Percentiles rank a stretch among this genome's conserved stretches.
Conservation (phyloP, 2,888 invertebrate species). For the Sarcophaga rosellei region DNA sequence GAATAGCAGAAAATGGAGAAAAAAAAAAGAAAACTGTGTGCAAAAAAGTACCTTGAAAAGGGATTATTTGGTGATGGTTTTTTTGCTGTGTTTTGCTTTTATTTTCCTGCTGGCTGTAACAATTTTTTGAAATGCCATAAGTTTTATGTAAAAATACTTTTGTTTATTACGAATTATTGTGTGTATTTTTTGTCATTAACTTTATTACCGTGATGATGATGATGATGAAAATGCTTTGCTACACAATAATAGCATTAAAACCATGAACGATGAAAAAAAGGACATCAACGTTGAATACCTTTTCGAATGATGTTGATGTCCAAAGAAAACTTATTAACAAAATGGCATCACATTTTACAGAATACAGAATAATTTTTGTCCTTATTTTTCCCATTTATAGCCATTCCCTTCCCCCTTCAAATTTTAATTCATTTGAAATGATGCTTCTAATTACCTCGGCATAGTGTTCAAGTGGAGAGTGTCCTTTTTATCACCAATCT, state of each 20-base stretch:
- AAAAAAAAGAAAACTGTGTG: background rate
- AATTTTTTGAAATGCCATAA: background rate
- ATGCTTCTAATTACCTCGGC: constrained; percentile 54
- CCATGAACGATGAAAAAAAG: constrained; percentile 15
- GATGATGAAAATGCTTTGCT: constrained; percentile 41
- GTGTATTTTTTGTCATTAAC: constrained; percentile 62
- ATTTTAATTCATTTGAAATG: no score
- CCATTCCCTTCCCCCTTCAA: background rate
- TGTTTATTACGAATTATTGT: constrained; percentile 60
- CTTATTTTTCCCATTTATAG: background rate
- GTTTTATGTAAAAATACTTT: constrained; percentile 52
- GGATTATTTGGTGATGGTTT: constrained; percentile 22
- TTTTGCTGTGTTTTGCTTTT: constrained; percentile 17
- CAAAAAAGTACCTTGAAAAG: background rate
- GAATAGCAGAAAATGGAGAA: constrained; percentile 35
- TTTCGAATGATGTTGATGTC: constrained; percentile 39
- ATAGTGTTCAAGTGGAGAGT: constrained; percentile 22
- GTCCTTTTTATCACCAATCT: background rate
- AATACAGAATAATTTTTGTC: background rate
- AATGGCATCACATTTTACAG: constrained; percentile 15
- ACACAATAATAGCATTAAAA: constrained; percentile 32
- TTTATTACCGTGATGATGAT: constrained; percentile 56
- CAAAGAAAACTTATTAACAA: constrained; percentile 56
- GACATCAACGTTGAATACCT: constrained; percentile 26
- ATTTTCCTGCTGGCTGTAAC: background rate